A percentile compares a stretch with the other conserved stretches of the same genome.
Evolutionary conservation across 1,140 invertebrate species (phyloP).

Genomic region (Epicauta chinensis): DNA sequence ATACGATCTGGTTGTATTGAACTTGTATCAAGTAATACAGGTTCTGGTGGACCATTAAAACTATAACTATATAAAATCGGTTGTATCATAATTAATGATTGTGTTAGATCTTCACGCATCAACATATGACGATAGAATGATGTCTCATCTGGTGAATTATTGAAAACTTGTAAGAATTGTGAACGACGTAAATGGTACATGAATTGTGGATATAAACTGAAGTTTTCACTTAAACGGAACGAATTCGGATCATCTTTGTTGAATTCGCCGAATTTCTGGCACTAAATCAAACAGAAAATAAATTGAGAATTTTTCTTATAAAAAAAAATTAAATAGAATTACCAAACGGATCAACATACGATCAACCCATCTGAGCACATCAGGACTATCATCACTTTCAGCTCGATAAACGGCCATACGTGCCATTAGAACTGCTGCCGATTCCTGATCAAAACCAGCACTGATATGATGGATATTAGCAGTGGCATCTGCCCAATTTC

Average conservation of each 20-base stretch:
- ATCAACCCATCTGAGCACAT: constrained; percentile 97
- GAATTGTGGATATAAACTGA: constrained; percentile 97
- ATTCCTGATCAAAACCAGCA: constrained; percentile 97
- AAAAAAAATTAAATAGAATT: constrained; percentile 34
- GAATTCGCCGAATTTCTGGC: constrained; percentile 99
- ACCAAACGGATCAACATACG: constrained; percentile 95
- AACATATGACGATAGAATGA: constrained; percentile 98
- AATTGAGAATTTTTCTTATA: too few species aligned
- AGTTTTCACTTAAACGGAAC: constrained; percentile 93
- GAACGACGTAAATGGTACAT: constrained; percentile 99
- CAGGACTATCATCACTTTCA: constrained; percentile 92
- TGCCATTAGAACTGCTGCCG: constrained; percentile 95
- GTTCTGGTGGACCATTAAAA: constrained; percentile 95
- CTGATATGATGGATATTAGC: constrained; percentile 74
- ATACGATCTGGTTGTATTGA: constrained; percentile 97
- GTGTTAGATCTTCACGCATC: constrained; percentile 93
- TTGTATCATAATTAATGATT: constrained; percentile 99
- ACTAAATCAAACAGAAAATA: constrained; percentile 52
- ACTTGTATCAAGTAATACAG: constrained; percentile 93
- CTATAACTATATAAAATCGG: constrained; percentile 98
- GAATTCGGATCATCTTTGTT: constrained; percentile 95
- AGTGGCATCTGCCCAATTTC: constrained; percentile 85
- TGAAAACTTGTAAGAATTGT: constrained; percentile 99
- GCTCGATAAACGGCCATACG: constrained; percentile 93
- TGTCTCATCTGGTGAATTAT: constrained; percentile 99